These are phyloP conservation scores for Menura novaehollandiae DNA, from an alignment of 2,113 vertebrate genomes.

Conservation along the genomic window DNA sequence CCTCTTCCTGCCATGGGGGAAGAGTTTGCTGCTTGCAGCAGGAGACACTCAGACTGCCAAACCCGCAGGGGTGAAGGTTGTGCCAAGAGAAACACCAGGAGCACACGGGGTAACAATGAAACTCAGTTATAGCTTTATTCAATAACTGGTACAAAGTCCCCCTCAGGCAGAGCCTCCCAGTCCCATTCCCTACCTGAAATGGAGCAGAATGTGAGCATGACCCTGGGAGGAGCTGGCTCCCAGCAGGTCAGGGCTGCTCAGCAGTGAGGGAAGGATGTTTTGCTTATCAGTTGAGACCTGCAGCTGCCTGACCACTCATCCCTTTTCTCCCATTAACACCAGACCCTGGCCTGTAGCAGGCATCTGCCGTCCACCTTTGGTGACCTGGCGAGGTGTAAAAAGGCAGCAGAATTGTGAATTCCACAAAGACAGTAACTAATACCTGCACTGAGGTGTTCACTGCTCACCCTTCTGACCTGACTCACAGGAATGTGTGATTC, in stretches of 20 bases:
- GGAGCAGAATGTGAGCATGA: slow-evolving; percentile 36
- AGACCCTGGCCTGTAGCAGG: not conserved
- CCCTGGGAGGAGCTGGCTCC: slow-evolving; percentile 25
- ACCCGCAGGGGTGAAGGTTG: rapidly evolving
- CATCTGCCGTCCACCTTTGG: not conserved
- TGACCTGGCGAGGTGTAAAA: not conserved
- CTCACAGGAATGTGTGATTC: not conserved
- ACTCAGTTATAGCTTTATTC: slow-evolving; percentile 86
- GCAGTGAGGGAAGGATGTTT: not conserved
- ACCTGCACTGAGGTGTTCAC: not conserved
- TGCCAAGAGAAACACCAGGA: not conserved
- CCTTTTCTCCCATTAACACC: slow-evolving; percentile 19
- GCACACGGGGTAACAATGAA: slow-evolving; percentile 57
- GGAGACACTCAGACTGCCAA: not conserved
- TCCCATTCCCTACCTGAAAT: slow-evolving; percentile 60
- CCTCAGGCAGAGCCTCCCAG: slow-evolving; percentile 56
- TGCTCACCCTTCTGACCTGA: not conserved
- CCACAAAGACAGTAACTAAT: not conserved
- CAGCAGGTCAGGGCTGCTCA: not conserved
- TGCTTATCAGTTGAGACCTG: not conserved
- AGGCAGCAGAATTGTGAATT: not conserved
- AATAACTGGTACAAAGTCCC: slow-evolving; percentile 82
- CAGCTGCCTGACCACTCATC: not conserved
- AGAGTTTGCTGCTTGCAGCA: rapidly evolving
- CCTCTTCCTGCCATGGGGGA: not conserved